Percentiles rank a stretch among this genome's conserved stretches.
Evolutionary conservation across 2,888 invertebrate species (phyloP).

Genomic region (Pegoplata infirma): DNA sequence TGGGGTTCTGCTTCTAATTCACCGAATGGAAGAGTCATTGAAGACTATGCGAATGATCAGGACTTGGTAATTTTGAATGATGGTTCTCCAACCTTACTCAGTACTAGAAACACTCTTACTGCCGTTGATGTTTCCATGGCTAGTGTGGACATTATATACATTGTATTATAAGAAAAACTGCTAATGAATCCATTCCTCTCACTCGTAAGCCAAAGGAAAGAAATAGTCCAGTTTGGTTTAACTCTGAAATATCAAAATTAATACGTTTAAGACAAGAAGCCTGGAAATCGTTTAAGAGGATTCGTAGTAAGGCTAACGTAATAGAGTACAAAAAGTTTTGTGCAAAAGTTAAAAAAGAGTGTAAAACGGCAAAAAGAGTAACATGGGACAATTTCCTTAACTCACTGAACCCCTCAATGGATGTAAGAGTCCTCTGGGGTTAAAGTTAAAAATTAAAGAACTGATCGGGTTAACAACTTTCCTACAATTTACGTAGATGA

Average conservation of each 20-base stretch:
- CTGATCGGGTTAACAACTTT: no score
- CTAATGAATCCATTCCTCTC: no score
- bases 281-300: not conserved
- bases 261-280: not conserved
- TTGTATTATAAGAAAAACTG: no score
- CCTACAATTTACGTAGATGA: no score
- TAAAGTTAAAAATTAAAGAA: no score
- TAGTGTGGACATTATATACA: not conserved
- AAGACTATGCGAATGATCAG: no score
- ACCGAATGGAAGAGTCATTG: no score
- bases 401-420: no score
- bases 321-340: not conserved
- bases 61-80: not conserved
- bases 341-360: not conserved
- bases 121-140: conserved; percentile 17
- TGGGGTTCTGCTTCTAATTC: no score
- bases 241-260: conserved; percentile 1
- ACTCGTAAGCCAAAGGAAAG: not conserved
- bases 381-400: no score
- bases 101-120: not conserved
- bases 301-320: not conserved
- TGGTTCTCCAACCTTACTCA: conserved; percentile 3
- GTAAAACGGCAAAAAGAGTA: not conserved
- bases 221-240: conserved; percentile 18
- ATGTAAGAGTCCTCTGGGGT: no score